Evolutionary conservation across 1,140 invertebrate genomes (phyloP), one percentile per base, ranked within the genome.

Genomic region (Drosophila ohnishii): DNA sequence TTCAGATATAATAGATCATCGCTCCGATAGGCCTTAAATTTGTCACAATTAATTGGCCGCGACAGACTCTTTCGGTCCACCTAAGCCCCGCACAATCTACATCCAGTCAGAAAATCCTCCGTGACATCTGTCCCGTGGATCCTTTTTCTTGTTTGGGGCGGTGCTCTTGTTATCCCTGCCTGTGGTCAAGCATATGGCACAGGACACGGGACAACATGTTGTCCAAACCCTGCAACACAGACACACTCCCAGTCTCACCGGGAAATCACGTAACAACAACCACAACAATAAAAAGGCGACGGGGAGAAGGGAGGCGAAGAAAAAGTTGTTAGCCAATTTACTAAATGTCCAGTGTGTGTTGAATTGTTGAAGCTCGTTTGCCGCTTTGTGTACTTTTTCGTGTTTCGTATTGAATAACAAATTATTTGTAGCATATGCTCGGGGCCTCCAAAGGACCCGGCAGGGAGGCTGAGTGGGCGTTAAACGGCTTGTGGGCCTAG

Each of bases 281-380:
- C 65, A 45, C 62, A 61, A 40, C 59, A 51, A 57, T 48, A 76
- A 56, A 34, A 37, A 70, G 32, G 50, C 11, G 19, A 5, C 32
- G 34, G 25, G 37, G 32, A 30, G 53, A 47, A 59, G 55, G 62
- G 44, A 59, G 75, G 45, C 53, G 42, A 40, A 67, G 73, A 85
- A 85, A 85, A 85, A 84, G 77, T 85, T 85, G 81, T 86, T 86
- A 79, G 82, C 82, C 82, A 86, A 86, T 86, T 86, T 86, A 81
- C 42, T 86, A 86, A 86, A 86, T 85, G 82, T 78, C 75, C 82
- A 78, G 70, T 77, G 55, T 79, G 60, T 66, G 65, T 69, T 61
- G 63, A 61, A 61, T 61, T 78, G 56, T 78, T 62, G 58, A 42
- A 73, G 78, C 82, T 86, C 75, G 81, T 86, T 86, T 86, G 75